phyloP scores from a whole-genome alignment of 2,113 vertebrate genomes.

The Peromyscus polionotus region DNA sequence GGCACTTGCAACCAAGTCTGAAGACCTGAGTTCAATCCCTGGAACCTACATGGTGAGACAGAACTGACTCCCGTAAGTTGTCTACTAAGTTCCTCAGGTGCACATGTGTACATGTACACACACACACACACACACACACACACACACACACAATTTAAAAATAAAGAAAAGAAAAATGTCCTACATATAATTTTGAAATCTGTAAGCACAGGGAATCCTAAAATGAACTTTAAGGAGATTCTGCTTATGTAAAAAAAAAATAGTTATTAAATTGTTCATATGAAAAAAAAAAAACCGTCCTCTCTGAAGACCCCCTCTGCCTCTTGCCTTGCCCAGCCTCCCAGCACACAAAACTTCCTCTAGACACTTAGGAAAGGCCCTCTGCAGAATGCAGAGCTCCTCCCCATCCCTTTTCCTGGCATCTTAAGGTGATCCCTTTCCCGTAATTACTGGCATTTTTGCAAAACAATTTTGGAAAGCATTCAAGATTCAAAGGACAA shows the following conservation, averaged over 20 bases:
- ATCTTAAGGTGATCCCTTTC: slow-evolving; percentile 63
- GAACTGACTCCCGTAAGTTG: not conserved
- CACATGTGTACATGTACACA: not conserved
- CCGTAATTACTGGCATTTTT: slow-evolving; percentile 71
- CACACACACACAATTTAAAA: not conserved
- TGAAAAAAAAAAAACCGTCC: not conserved
- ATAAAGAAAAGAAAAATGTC: not conserved
- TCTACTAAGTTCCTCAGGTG: not conserved
- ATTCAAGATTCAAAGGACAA: slow-evolving; percentile 71
- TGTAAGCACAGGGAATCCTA: not conserved
- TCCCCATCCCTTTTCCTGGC: slow-evolving; percentile 54
- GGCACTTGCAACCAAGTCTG: not conserved
- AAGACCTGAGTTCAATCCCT: not conserved
- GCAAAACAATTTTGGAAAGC: slow-evolving; percentile 67
- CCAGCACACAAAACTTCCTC: slow-evolving; percentile 59
- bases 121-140: not conserved
- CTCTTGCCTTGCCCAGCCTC: slow-evolving; percentile 26
- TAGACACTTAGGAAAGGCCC: slow-evolving; percentile 32
- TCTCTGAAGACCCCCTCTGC: not conserved
- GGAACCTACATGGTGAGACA: not conserved
- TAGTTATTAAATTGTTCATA: not conserved
- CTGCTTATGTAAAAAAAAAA: not conserved
- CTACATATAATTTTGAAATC: not conserved
- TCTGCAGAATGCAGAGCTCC: slow-evolving; percentile 30
- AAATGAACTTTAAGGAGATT: not conserved